These are phyloP conservation scores for Peromyscus leucopus DNA, from an alignment of 2,113 vertebrate species.

Conservation along the genomic window DNA sequence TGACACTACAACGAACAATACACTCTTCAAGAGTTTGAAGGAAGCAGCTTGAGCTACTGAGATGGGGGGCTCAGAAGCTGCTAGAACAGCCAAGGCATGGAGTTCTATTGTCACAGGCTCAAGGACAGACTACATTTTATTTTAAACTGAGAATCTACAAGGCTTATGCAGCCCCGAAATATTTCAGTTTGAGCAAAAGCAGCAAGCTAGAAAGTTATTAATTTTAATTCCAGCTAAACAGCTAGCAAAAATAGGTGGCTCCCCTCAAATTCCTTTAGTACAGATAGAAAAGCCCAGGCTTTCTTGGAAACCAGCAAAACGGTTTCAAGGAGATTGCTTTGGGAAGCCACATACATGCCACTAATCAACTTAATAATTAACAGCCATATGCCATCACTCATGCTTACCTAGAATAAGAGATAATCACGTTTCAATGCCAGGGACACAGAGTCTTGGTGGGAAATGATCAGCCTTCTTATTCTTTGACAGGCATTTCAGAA, in stretches of 20 bases:
- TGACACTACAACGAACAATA: no score
- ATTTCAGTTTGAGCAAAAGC: neutral
- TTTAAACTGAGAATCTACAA: conserved; percentile 21
- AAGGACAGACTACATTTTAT: conserved; percentile 25
- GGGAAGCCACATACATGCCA: conserved; percentile 15
- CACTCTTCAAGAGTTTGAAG: no score
- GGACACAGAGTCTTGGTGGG: neutral
- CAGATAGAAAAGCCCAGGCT: conserved; percentile 3
- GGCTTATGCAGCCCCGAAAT: neutral
- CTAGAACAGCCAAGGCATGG: neutral
- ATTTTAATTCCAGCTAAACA: conserved; percentile 61
- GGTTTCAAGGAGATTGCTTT: neutral
- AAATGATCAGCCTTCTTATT: conserved; percentile 32
- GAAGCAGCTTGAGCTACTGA: neutral
- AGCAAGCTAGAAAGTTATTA: conserved; percentile 51
- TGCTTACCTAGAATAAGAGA: conserved; percentile 26
- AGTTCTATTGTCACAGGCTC: neutral
- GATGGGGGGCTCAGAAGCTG: no score
- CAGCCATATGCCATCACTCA: neutral
- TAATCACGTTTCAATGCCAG: conserved; percentile 29
- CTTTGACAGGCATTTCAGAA: conserved; percentile 38
- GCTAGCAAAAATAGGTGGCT: conserved; percentile 36
- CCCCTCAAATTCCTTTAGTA: conserved; percentile 30
- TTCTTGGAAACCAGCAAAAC: conserved; percentile 28
- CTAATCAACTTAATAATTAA: conserved; percentile 39